Conservation (phyloP, 35 echinoderm and acorn worm genomes). For the Ophiothrix spiculata region DNA sequence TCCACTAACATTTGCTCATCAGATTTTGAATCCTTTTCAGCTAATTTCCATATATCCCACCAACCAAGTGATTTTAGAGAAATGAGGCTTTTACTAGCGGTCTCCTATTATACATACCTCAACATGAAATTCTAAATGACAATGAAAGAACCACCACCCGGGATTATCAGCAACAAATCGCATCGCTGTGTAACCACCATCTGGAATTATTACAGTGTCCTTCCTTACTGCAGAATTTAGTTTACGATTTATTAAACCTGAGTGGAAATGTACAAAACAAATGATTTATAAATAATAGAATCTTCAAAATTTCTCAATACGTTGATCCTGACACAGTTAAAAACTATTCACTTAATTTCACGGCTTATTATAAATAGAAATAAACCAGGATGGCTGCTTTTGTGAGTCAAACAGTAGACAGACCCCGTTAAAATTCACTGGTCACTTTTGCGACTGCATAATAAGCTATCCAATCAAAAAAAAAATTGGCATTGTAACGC, state of each 20-base stretch:
- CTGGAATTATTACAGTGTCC: constrained; percentile 61
- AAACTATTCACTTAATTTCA: neutral
- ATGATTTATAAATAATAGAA: constrained; percentile 31
- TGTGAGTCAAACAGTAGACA: too few relatives aligned
- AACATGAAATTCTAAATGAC: constrained; percentile 67
- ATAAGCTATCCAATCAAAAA: too few relatives aligned
- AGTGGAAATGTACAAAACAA: too few relatives aligned
- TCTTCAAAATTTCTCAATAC: neutral
- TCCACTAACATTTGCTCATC: too few relatives aligned
- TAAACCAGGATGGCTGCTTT: too few relatives aligned
- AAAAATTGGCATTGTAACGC: too few relatives aligned
- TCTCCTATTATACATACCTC: constrained; percentile 33
- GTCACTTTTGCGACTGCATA: too few relatives aligned
- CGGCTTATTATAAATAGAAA: too few relatives aligned
- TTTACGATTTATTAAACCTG: constrained; percentile 46
- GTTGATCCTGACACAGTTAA: neutral
- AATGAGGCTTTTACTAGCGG: neutral
- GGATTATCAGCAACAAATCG: constrained; percentile 87
- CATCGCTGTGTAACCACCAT: constrained; percentile 64
- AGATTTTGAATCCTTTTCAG: neutral
- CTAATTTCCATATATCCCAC: neutral
- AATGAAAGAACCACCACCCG: constrained; percentile 96
- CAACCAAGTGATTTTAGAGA: neutral
- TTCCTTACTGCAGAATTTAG: constrained; percentile 35
- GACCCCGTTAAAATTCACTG: too few relatives aligned